Conservation (phyloP, 2,797 vertebrate genomes). For the Acomys russatus region DNA sequence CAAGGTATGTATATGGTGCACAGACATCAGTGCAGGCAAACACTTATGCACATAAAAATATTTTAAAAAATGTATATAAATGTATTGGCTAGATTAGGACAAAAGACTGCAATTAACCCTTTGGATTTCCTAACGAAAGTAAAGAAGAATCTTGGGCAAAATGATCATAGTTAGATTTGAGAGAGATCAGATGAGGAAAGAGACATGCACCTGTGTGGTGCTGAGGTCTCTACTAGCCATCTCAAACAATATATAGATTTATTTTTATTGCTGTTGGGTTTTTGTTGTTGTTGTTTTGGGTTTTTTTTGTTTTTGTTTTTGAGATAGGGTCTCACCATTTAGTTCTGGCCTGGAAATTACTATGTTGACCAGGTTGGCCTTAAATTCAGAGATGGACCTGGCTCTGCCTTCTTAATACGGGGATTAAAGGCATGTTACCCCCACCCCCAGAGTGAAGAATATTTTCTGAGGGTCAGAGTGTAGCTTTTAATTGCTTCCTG, state of each 20-base stretch:
- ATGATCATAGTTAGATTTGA: neutral
- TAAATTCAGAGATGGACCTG: neutral
- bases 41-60: neutral
- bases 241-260: neutral
- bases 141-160: neutral
- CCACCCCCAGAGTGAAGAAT: neutral
- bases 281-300: neutral
- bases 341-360: neutral
- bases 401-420: neutral
- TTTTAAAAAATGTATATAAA: neutral
- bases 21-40: neutral
- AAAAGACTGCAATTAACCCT: neutral
- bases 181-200: neutral
- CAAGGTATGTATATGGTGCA: neutral
- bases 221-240: neutral
- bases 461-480: neutral
- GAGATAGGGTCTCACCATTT: neutral
- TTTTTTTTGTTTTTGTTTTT: neutral
- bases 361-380: neutral
- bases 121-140: neutral
- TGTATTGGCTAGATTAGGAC: too few species aligned
- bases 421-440: neutral
- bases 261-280: neutral
- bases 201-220: neutral
- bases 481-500: neutral